These are phyloP conservation scores for Congeria kusceri DNA, from an alignment of 2,888 invertebrate genomes.

Conservation along the genomic window DNA sequence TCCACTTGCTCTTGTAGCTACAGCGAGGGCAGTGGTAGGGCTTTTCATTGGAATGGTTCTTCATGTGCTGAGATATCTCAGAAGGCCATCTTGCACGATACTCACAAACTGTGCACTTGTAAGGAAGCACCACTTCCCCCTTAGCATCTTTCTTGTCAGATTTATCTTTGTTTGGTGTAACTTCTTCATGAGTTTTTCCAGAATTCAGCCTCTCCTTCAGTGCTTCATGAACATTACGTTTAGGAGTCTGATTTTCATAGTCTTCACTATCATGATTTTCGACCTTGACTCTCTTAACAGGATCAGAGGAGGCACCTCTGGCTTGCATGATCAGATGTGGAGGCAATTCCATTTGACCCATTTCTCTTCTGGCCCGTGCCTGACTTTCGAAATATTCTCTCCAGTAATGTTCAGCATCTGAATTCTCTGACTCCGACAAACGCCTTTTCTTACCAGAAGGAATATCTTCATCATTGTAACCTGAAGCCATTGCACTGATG, in stretches of 20 bases:
- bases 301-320: constrained; percentile 61
- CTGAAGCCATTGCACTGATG: constrained; percentile 3
- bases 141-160: constrained; percentile 45
- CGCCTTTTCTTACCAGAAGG: constrained; percentile 63
- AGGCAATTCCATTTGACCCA: constrained; percentile 34
- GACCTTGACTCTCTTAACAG: constrained; percentile 12
- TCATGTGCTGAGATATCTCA: constrained; percentile 85
- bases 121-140: constrained; percentile 79
- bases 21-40: constrained; percentile 85
- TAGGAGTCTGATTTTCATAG: constrained; percentile 37
- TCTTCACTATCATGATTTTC: constrained; percentile 14
- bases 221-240: constrained; percentile 61
- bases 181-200: constrained; percentile 34
- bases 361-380: constrained; percentile 32
- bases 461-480: constrained; percentile 27
- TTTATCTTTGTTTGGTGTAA: constrained; percentile 19
- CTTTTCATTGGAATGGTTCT: constrained; percentile 85
- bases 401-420: constrained; percentile 44
- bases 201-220: constrained; percentile 62
- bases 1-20: constrained; percentile 85
- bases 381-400: constrained; percentile 48
- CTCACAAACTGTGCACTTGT: constrained; percentile 84
- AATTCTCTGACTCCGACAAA: constrained; percentile 68
- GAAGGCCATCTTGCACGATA: constrained; percentile 85
- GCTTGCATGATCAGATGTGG: constrained; percentile 35